Percentiles rank a stretch among this genome's conserved stretches.
phyloP scores from a whole-genome alignment of 1,140 invertebrate genomes.

The Eciton burchellii region DNA sequence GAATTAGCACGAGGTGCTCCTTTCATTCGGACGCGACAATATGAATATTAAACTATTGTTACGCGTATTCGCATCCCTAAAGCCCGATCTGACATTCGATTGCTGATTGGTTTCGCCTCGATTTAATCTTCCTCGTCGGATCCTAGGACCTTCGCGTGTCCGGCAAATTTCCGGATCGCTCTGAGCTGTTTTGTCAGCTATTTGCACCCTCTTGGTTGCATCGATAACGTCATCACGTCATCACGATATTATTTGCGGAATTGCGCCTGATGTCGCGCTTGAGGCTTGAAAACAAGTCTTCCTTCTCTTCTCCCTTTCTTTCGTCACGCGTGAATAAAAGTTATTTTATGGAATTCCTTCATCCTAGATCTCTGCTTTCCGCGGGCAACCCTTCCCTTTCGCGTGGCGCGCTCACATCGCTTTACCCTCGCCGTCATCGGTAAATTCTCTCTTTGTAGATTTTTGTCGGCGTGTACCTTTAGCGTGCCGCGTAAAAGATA shows the following conservation, averaged over 20 bases:
- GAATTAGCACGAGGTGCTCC: conserved; percentile 42
- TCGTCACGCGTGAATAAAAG: conserved; percentile 34
- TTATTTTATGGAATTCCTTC: conserved; percentile 34
- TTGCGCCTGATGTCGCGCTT: neutral
- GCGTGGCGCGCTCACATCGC: conserved; percentile 44
- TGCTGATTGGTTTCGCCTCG: neutral
- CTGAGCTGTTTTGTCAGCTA: neutral
- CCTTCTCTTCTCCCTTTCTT: neutral
- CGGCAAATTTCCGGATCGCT: neutral
- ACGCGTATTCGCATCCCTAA: neutral
- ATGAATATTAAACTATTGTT: conserved; percentile 62
- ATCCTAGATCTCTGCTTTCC: conserved; percentile 51
- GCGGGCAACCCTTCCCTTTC: conserved; percentile 43
- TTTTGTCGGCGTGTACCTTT: conserved; percentile 52
- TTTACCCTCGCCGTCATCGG: conserved; percentile 56
- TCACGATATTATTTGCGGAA: neutral
- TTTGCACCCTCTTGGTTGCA: neutral
- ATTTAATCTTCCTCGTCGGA: neutral
- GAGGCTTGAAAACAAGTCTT: neutral
- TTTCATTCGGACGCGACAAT: conserved; percentile 53
- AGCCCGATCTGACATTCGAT: neutral
- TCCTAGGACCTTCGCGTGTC: neutral
- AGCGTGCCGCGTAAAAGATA: conserved; percentile 43
- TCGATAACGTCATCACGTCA: neutral
- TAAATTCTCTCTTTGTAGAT: conserved; percentile 60